Percentiles rank a stretch among this genome's conserved stretches.
These are phyloP conservation scores for Palythoa grandis DNA, from an alignment of 92 coral and sea anemone species.

Conservation along the genomic window DNA sequence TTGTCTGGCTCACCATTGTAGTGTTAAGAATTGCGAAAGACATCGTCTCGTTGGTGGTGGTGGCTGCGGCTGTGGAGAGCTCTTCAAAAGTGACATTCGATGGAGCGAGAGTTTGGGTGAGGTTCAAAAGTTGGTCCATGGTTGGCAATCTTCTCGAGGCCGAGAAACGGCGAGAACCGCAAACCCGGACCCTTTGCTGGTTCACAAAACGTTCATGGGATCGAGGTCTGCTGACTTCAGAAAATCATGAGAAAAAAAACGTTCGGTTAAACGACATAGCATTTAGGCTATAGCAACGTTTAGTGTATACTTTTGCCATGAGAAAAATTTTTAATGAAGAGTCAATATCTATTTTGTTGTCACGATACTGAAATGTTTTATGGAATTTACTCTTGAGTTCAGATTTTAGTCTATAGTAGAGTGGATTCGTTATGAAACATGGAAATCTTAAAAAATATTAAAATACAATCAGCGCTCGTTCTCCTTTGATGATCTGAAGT, in stretches of 20 bases:
- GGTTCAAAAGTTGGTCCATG: slow-evolving; percentile 23
- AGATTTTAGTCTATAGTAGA: too few relatives aligned
- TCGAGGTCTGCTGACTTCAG: background rate
- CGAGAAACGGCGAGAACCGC: slow-evolving; percentile 13
- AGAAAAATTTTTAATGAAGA: too few relatives aligned
- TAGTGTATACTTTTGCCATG: too few relatives aligned
- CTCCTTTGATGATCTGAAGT: too few relatives aligned
- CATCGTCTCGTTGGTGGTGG: background rate
- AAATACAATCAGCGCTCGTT: too few relatives aligned
- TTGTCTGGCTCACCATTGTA: background rate
- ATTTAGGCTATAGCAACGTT: background rate
- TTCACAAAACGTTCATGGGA: slow-evolving; percentile 7
- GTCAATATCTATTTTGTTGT: too few relatives aligned
- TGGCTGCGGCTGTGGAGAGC: background rate
- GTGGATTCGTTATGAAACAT: too few relatives aligned
- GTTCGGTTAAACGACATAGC: background rate
- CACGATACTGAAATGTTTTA: too few relatives aligned
- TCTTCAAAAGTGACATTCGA: background rate
- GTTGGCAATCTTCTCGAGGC: background rate
- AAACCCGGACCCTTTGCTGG: background rate
- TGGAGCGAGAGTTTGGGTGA: slow-evolving; percentile 4
- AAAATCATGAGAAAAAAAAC: background rate
- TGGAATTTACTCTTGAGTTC: too few relatives aligned
- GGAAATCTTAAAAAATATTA: too few relatives aligned
- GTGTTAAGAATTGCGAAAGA: background rate